A percentile compares a stretch with the other conserved stretches of the same genome.
Conservation (phyloP, 2,113 vertebrate species). For the Uria lomvia region DNA sequence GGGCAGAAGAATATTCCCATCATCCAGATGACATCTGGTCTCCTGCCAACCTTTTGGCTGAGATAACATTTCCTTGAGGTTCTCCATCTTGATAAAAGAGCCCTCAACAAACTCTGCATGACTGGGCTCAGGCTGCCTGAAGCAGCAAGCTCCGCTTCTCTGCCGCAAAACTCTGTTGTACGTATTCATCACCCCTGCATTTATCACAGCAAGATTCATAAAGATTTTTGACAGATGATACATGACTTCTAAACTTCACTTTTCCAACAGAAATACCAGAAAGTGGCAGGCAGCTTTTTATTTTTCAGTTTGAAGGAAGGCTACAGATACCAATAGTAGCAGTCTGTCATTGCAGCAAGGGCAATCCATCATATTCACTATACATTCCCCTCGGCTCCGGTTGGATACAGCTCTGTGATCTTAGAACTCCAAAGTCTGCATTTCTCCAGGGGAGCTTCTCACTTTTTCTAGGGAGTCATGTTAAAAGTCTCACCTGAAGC, state of each 20-base stretch:
- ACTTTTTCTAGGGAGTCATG: not conserved
- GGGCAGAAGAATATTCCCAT: not conserved
- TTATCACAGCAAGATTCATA: not conserved
- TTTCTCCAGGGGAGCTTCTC: not conserved
- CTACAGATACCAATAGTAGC: not conserved
- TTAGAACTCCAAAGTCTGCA: not conserved
- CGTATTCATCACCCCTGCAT: not conserved
- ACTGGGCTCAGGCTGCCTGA: not conserved
- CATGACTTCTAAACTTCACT: not conserved
- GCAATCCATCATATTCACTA: not conserved
- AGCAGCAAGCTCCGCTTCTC: not conserved
- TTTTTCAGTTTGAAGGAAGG: not conserved
- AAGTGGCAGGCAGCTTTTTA: not conserved
- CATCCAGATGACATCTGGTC: not conserved
- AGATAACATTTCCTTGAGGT: not conserved
- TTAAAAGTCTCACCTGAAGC: not conserved
- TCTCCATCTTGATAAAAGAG: not conserved
- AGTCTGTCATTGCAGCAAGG: not conserved
- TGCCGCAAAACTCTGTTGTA: not conserved
- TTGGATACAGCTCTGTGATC: not conserved
- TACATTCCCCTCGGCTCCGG: not conserved
- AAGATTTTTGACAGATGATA: not conserved
- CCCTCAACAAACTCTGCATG: not conserved
- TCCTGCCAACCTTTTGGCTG: not conserved
- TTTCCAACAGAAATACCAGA: not conserved